Percentiles rank a stretch among this genome's conserved stretches.
Evolutionary conservation across 2,888 invertebrate genomes (phyloP).

Genomic region (Aethes cnicana): DNA sequence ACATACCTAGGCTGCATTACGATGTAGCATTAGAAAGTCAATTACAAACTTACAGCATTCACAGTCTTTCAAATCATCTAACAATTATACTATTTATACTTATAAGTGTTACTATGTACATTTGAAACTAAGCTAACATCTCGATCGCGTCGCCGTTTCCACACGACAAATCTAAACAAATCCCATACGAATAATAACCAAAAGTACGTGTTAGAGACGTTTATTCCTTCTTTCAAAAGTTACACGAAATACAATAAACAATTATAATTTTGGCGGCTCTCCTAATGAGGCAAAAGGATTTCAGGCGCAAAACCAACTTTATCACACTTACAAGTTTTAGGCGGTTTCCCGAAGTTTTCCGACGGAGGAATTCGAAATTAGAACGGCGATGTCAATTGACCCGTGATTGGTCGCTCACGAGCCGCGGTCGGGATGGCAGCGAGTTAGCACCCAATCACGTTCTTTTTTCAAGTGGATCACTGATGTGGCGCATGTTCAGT

Average conservation of each 20-base stretch:
- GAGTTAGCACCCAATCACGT: constrained; percentile 28
- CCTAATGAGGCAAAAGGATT: constrained; percentile 9
- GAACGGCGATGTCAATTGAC: constrained; percentile 16
- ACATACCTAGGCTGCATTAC: too few relatives aligned
- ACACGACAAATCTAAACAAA: too few relatives aligned
- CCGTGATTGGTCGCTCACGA: constrained; percentile 25
- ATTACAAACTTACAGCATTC: too few relatives aligned
- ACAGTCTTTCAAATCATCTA: too few relatives aligned
- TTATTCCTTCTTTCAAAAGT: too few relatives aligned
- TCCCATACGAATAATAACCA: too few relatives aligned
- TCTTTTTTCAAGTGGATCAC: constrained; percentile 20
- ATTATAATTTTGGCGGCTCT: not conserved
- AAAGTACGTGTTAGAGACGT: not conserved
- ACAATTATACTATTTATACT: too few relatives aligned
- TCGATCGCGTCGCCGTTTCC: too few relatives aligned
- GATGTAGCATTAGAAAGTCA: too few relatives aligned
- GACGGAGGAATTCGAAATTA: constrained; percentile 23
- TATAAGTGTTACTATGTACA: too few relatives aligned
- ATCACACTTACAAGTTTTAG: constrained; percentile 8
- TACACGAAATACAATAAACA: not conserved
- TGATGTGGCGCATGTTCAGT: constrained; percentile 19
- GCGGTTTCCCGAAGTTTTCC: constrained; percentile 18
- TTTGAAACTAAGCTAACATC: too few relatives aligned
- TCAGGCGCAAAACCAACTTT: not conserved
- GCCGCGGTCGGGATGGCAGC: constrained; percentile 15